Percentiles rank a stretch among this genome's conserved stretches.
Evolutionary conservation across 2,888 invertebrate species (phyloP).

Genomic region (Operophtera brumata): DNA sequence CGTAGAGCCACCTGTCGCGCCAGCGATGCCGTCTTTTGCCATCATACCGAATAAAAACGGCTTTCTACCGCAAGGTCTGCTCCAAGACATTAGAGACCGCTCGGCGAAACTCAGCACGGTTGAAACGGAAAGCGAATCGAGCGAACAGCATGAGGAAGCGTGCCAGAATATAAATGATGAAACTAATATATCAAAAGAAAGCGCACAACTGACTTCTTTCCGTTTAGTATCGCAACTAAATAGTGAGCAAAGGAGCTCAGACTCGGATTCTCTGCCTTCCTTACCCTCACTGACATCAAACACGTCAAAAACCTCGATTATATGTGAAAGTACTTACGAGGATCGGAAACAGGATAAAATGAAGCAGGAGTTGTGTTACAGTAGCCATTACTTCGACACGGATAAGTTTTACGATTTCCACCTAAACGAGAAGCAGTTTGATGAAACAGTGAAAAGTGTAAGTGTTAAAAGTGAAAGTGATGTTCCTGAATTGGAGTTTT

Average conservation of each 20-base stretch:
- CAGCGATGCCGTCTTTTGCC: constrained; percentile 54
- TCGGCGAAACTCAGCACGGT: constrained; percentile 75
- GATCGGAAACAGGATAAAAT: constrained; percentile 80
- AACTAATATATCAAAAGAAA: constrained; percentile 74
- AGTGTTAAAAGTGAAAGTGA: constrained; percentile 72
- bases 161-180: constrained; percentile 74
- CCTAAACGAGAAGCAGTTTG: constrained; percentile 85
- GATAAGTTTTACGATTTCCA: constrained; percentile 92
- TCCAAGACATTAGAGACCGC: constrained; percentile 86
- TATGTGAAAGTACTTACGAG: constrained; percentile 85
- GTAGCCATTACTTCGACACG: constrained; percentile 84
- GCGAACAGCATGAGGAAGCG: constrained; percentile 57
- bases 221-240: constrained; percentile 76
- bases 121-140: constrained; percentile 70
- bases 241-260: constrained; percentile 58
- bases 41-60: constrained; percentile 64
- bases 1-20: constrained; percentile 57
- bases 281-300: constrained; percentile 29
- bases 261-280: constrained; percentile 53
- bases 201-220: constrained; percentile 75
- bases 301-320: constrained; percentile 69
- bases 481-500: constrained; percentile 83
- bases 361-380: constrained; percentile 71
- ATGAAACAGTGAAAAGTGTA: constrained; percentile 71
- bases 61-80: constrained; percentile 83